These are phyloP conservation scores for Eupithecia vulgata DNA, from an alignment of 2,888 invertebrate genomes.

Conservation along the genomic window DNA sequence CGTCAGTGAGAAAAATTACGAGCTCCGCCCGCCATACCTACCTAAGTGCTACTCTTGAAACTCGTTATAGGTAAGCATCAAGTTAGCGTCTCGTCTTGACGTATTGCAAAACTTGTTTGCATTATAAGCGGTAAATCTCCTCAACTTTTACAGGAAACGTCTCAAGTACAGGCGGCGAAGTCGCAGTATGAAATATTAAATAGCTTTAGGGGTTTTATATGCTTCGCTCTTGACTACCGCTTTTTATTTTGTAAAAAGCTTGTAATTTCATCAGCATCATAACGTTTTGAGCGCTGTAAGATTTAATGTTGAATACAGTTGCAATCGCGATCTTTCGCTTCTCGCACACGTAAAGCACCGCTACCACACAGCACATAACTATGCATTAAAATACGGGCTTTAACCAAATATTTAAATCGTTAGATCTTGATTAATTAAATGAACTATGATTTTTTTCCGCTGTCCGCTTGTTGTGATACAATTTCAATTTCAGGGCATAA, in stretches of 20 bases:
- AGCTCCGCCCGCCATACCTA: neutral
- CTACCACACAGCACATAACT: too few species aligned
- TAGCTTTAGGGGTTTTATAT: slow-evolving; percentile 1
- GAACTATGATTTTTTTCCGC: too few species aligned
- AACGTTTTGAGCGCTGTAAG: neutral
- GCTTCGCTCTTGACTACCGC: slow-evolving; percentile 20
- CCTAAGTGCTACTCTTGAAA: slow-evolving; percentile 14
- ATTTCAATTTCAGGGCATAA: too few species aligned
- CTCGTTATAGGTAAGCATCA: slow-evolving; percentile 33
- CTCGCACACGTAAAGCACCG: too few species aligned
- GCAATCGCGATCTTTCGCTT: neutral
- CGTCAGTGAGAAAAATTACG: neutral
- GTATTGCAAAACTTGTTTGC: slow-evolving; percentile 51
- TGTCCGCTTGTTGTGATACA: too few species aligned
- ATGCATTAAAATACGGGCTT: too few species aligned
- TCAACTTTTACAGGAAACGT: slow-evolving; percentile 41
- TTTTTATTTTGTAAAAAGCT: slow-evolving; percentile 30
- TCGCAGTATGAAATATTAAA: slow-evolving; percentile 14
- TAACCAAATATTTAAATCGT: too few species aligned
- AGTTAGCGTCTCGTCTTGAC: slow-evolving; percentile 42
- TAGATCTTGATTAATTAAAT: too few species aligned
- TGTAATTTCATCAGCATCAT: slow-evolving; percentile 39
- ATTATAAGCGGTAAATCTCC: slow-evolving; percentile 50
- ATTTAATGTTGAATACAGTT: neutral
- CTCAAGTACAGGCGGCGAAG: slow-evolving; percentile 31